A percentile compares a stretch with the other conserved stretches of the same genome.
Evolutionary conservation across 2,113 vertebrate species (phyloP).

Genomic region (Paracanthobrama guichenoti): DNA sequence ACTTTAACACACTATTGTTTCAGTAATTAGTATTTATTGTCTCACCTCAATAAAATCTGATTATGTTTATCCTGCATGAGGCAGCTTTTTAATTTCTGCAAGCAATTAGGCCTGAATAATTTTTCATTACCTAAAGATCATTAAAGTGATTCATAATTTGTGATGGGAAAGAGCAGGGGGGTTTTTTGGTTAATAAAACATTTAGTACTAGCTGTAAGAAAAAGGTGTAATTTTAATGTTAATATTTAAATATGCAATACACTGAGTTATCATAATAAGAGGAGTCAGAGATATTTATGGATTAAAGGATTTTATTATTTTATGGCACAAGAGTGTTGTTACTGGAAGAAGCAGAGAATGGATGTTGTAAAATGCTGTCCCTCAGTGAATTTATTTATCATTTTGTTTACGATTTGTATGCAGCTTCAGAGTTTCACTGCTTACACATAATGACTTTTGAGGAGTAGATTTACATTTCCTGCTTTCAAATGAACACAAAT

Average conservation of each 20-base stretch:
- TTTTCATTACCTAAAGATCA: slow-evolving; percentile 47
- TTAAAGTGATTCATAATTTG: neutral
- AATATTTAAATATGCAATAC: neutral
- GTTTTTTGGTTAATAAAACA: neutral
- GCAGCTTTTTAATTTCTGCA: slow-evolving; percentile 42
- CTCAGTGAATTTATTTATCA: neutral
- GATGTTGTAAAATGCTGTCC: slow-evolving; percentile 1
- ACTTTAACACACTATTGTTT: neutral
- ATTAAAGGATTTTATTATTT: neutral
- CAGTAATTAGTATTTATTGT: slow-evolving; percentile 22
- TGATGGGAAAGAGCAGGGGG: neutral
- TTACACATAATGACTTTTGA: neutral
- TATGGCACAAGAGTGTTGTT: neutral
- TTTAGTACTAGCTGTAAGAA: neutral
- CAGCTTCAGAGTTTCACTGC: neutral
- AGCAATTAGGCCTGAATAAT: slow-evolving; percentile 56
- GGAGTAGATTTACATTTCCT: neutral
- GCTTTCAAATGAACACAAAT: neutral
- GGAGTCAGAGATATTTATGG: neutral
- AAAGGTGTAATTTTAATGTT: neutral
- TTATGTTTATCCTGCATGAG: neutral
- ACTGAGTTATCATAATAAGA: neutral
- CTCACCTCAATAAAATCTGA: slow-evolving; percentile 17
- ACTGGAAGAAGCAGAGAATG: neutral
- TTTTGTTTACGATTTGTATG: neutral